phyloP scores from a whole-genome alignment of 1,140 invertebrate genomes.

The Megathymus violae region DNA sequence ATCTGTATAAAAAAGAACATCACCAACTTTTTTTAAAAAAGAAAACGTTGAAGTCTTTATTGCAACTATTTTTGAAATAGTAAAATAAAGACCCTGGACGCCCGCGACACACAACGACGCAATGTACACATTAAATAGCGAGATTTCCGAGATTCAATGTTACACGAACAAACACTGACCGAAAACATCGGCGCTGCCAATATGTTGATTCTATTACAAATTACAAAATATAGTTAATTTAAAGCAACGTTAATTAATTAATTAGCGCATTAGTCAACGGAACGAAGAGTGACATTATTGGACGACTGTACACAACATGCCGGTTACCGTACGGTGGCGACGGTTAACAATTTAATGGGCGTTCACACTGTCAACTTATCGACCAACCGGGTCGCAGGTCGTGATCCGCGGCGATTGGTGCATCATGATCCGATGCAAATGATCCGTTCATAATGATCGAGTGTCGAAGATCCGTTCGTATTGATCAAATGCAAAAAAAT shows the following conservation, averaged over 20 bases:
- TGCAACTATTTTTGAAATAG: constrained; percentile 77
- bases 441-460: background rate
- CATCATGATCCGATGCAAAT: constrained; percentile 7
- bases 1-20: constrained; percentile 38
- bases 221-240: background rate
- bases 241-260: background rate
- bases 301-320: background rate
- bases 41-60: constrained; percentile 51
- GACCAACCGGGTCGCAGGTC: constrained; percentile 45
- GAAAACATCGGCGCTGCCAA: constrained; percentile 8
- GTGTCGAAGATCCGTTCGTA: background rate
- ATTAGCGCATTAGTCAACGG: background rate
- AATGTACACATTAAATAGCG: constrained; percentile 32
- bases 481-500: background rate
- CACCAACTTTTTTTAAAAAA: constrained; percentile 26
- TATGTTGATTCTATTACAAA: background rate
- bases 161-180: constrained; percentile 52
- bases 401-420: constrained; percentile 37
- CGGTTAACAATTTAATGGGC: constrained; percentile 36
- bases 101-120: constrained; percentile 40
- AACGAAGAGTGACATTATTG: background rate
- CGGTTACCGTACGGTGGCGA: background rate
- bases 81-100: constrained; percentile 66
- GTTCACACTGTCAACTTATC: constrained; percentile 37
- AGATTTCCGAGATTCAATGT: constrained; percentile 43